Evolutionary conservation across 2,888 invertebrate genomes (phyloP).

Genomic region (Melinopterus prodromus): DNA sequence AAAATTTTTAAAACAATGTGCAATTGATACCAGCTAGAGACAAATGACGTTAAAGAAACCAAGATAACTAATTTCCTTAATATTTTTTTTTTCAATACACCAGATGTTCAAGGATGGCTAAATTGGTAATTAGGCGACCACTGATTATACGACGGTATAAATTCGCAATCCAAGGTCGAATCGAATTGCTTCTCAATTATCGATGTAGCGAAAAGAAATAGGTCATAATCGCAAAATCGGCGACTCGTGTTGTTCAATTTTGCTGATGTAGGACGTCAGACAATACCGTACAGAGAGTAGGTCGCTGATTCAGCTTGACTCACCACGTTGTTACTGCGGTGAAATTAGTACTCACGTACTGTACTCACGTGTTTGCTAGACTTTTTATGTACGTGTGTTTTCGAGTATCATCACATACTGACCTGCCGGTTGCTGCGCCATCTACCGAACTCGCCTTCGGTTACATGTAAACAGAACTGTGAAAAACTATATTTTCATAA

Average conservation of each 20-base stretch:
- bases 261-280: background rate
- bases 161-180: background rate
- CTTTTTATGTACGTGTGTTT: background rate
- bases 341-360: background rate
- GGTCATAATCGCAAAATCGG: background rate
- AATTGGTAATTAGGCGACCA: no score
- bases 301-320: constrained; percentile 4
- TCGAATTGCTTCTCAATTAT: background rate
- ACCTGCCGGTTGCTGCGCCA: background rate
- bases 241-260: background rate
- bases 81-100: no score
- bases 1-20: no score
- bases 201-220: background rate
- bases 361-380: background rate
- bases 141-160: background rate
- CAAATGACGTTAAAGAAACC: no score
- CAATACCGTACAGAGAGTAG: background rate
- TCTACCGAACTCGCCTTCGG: background rate
- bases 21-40: no score
- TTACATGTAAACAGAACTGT: background rate
- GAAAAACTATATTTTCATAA: background rate
- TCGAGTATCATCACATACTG: background rate
- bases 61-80: no score
- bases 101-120: no score
- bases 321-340: background rate